Conservation (phyloP, 2,113 vertebrate genomes). For the Macquaria australasica region DNA sequence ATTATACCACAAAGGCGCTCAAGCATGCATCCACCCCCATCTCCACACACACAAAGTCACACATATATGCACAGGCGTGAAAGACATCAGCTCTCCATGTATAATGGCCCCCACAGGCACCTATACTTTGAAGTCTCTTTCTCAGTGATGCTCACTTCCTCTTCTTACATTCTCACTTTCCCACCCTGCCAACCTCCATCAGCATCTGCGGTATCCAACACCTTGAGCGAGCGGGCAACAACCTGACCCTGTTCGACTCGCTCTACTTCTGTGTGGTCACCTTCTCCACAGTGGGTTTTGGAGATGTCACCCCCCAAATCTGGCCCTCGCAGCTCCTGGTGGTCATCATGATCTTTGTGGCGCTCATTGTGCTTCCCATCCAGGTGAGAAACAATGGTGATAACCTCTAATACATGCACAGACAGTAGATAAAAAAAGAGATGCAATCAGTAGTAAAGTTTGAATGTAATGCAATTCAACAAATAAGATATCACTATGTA, state of each 20-base stretch:
- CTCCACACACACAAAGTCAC: slow-evolving; percentile 27
- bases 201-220: slow-evolving; percentile 88
- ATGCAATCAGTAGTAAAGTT: not conserved
- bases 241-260: slow-evolving; percentile 88
- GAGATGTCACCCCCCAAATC: slow-evolving; percentile 88
- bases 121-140: slow-evolving; percentile 23
- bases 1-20: slow-evolving; percentile 11
- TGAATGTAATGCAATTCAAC: not conserved
- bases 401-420: not conserved
- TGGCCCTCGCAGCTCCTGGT: slow-evolving; percentile 90
- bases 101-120: not conserved
- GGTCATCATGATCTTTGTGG: slow-evolving; percentile 91
- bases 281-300: slow-evolving; percentile 89
- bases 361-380: slow-evolving; percentile 88
- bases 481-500: not conserved
- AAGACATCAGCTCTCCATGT: not conserved
- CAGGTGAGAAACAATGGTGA: slow-evolving; percentile 77
- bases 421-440: not conserved
- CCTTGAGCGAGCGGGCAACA: slow-evolving; percentile 87
- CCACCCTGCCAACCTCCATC: slow-evolving; percentile 20
- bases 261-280: slow-evolving; percentile 90
- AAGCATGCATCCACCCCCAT: slow-evolving; percentile 25
- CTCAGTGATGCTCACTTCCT: slow-evolving; percentile 15
- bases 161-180: slow-evolving; percentile 37
- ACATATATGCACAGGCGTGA: slow-evolving; percentile 36